Conservation (phyloP, 2,113 vertebrate genomes). For the Sakesphorus luctuosus region DNA sequence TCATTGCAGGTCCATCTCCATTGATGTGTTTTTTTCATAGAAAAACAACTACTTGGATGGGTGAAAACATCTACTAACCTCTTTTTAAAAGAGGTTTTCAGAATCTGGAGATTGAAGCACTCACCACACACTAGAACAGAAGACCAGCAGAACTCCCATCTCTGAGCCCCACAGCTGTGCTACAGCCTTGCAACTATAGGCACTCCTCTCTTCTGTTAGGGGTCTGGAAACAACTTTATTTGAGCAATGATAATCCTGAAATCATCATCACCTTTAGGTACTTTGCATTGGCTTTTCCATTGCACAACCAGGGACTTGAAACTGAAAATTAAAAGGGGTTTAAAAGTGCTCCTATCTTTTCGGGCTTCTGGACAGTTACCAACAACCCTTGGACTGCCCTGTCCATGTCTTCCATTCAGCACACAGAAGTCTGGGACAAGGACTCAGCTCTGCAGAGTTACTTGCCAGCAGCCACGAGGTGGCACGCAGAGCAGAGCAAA, state of each 20-base stretch:
- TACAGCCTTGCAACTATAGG: neutral
- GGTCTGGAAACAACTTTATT: neutral
- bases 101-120: neutral
- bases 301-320: neutral
- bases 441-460: neutral
- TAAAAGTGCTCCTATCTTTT: neutral
- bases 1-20: neutral
- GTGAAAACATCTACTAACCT: neutral
- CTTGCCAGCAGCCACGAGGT: neutral
- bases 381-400: neutral
- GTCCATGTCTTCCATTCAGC: neutral
- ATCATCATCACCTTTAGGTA: neutral
- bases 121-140: accelerated
- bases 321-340: neutral
- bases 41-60: neutral
- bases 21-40: neutral
- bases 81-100: neutral
- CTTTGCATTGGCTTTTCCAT: neutral
- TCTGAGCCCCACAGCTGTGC: neutral
- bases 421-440: neutral
- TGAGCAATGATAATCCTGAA: neutral
- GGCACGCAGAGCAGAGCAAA: neutral
- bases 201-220: neutral
- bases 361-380: neutral
- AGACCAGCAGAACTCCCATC: neutral